A percentile compares a stretch with the other conserved stretches of the same genome.
Evolutionary conservation across 2,888 invertebrate genomes (phyloP).

Genomic region (Eueremaeus valkanovi): DNA sequence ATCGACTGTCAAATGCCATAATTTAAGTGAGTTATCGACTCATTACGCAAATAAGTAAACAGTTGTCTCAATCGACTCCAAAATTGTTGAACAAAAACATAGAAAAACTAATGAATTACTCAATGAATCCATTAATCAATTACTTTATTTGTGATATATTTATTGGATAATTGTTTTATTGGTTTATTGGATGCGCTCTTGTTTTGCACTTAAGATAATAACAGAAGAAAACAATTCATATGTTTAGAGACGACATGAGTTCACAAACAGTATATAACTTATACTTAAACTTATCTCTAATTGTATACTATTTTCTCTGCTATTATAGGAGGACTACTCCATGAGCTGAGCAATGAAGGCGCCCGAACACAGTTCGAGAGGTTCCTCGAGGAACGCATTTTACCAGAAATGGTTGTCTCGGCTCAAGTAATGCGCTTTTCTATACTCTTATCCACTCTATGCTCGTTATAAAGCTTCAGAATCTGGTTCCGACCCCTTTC

Average conservation of each 20-base stretch:
- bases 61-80: neutral
- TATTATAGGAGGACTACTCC: conserved; percentile 78
- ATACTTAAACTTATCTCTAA: no score
- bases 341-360: conserved; percentile 99
- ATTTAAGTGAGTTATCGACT: conserved; percentile 76
- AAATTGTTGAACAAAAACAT: neutral
- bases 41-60: neutral
- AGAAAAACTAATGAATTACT: no score
- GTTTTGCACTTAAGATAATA: no score
- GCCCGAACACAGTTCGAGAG: conserved; percentile 93
- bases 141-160: neutral
- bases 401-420: conserved; percentile 86
- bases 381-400: conserved; percentile 88
- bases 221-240: no score
- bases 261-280: no score
- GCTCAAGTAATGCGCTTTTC: conserved; percentile 53
- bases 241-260: no score
- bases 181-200: no score
- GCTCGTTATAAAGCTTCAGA: no score
- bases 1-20: conserved; percentile 89
- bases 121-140: neutral
- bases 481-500: no score
- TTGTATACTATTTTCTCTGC: no score
- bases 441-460: no score
- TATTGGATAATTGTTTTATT: conserved; percentile 15